These are phyloP conservation scores for Apis mellifera DNA, from an alignment of 1,140 invertebrate genomes.

Conservation along the genomic window DNA sequence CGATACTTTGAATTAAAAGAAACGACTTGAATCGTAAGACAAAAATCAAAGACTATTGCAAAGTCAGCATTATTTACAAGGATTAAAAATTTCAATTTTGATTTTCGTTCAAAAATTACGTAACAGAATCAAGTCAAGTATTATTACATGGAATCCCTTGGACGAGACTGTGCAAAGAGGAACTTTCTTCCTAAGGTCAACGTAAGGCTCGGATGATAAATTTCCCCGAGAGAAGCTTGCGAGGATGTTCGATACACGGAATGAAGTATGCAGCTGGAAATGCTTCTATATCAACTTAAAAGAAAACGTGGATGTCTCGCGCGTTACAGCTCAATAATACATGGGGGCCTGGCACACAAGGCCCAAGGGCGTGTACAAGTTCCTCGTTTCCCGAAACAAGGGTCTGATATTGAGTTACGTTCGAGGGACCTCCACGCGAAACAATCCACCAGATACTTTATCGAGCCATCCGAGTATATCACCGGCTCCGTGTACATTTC, in stretches of 20 bases:
- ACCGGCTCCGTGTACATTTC: slow-evolving; percentile 31
- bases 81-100: too few species aligned
- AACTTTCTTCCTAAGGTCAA: neutral
- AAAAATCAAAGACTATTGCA: too few species aligned
- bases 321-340: slow-evolving; percentile 26
- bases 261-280: slow-evolving; percentile 31
- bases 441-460: slow-evolving; percentile 41
- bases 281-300: slow-evolving; percentile 18
- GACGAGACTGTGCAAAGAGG: neutral
- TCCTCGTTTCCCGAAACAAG: slow-evolving; percentile 37
- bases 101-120: too few species aligned
- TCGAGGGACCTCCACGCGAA: slow-evolving; percentile 31
- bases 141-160: too few species aligned
- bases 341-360: neutral
- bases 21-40: too few species aligned
- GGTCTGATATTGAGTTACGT: slow-evolving; percentile 32
- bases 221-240: neutral
- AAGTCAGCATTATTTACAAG: too few species aligned
- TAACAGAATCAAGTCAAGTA: too few species aligned
- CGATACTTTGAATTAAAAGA: too few species aligned
- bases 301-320: neutral
- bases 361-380: neutral
- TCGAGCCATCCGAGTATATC: slow-evolving; percentile 46
- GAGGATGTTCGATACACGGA: neutral
- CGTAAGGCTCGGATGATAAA: neutral